These are phyloP conservation scores for Tamias sibiricus DNA, from an alignment of 2,113 vertebrate species.

Conservation along the genomic window DNA sequence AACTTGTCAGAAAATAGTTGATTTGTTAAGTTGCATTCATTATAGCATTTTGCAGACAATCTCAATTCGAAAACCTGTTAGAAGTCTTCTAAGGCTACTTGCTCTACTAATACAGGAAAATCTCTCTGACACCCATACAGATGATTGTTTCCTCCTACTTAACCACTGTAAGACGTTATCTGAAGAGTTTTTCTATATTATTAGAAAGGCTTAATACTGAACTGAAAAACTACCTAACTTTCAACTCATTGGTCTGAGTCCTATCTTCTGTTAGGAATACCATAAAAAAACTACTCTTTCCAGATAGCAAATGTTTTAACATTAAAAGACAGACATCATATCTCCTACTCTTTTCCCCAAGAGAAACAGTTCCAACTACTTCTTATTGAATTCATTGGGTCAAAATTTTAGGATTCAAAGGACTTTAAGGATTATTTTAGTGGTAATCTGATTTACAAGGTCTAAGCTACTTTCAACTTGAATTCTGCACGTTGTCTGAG, in stretches of 20 bases:
- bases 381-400: not conserved
- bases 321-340: not conserved
- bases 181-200: not conserved
- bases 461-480: not conserved
- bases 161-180: not conserved
- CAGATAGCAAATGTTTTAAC: not conserved
- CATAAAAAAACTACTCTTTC: constrained; percentile 19
- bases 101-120: not conserved
- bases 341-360: not conserved
- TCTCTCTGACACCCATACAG: not conserved
- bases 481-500: not conserved
- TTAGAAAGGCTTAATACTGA: not conserved
- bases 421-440: constrained; percentile 18
- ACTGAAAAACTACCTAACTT: not conserved
- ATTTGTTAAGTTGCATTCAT: constrained; percentile 48
- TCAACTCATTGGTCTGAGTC: not conserved
- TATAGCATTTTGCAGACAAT: constrained; percentile 56
- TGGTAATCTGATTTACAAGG: not conserved
- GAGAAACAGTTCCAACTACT: not conserved
- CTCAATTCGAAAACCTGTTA: constrained; percentile 46
- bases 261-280: not conserved
- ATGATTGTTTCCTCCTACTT: not conserved
- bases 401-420: constrained; percentile 25
- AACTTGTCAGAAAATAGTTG: constrained; percentile 57
- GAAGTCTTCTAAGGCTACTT: not conserved